Percentiles rank a stretch among this genome's conserved stretches.
Evolutionary conservation across 2,888 invertebrate genomes (phyloP).

Genomic region (Heliconius charithonia): DNA sequence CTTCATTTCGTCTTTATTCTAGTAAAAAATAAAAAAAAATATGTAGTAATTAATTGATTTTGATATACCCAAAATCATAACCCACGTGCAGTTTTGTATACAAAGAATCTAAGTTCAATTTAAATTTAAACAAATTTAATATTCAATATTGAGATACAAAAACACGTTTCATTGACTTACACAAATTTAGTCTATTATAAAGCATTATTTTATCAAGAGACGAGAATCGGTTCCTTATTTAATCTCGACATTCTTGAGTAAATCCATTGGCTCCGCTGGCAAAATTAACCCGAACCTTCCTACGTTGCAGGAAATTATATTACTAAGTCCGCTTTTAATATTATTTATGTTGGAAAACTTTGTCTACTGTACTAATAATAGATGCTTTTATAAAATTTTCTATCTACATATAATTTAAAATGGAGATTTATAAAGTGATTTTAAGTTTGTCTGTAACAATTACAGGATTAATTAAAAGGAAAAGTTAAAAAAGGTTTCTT

Average conservation of each 20-base stretch:
- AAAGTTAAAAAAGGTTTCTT: background rate
- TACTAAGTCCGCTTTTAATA: constrained; percentile 38
- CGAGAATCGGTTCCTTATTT: constrained; percentile 46
- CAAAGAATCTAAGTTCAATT: background rate
- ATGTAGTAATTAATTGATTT: no score
- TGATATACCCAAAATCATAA: no score
- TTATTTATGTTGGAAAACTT: constrained; percentile 36
- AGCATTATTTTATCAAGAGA: constrained; percentile 44
- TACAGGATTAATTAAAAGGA: background rate
- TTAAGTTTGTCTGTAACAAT: background rate
- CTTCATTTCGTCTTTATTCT: no score
- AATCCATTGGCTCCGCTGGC: constrained; percentile 45
- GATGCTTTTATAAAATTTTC: constrained; percentile 11
- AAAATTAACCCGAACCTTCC: constrained; percentile 46
- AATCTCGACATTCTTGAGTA: constrained; percentile 46
- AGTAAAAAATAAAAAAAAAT: no score
- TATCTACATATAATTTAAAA: background rate
- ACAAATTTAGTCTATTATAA: constrained; percentile 27
- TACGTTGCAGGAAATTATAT: constrained; percentile 45
- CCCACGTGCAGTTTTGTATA: background rate
- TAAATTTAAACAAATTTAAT: background rate
- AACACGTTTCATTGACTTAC: constrained; percentile 15
- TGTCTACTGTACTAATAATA: constrained; percentile 30
- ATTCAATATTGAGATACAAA: constrained; percentile 2
- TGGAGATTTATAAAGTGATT: background rate